These are phyloP conservation scores for Habropoda laboriosa DNA, from an alignment of 1,140 invertebrate species.

Conservation along the genomic window DNA sequence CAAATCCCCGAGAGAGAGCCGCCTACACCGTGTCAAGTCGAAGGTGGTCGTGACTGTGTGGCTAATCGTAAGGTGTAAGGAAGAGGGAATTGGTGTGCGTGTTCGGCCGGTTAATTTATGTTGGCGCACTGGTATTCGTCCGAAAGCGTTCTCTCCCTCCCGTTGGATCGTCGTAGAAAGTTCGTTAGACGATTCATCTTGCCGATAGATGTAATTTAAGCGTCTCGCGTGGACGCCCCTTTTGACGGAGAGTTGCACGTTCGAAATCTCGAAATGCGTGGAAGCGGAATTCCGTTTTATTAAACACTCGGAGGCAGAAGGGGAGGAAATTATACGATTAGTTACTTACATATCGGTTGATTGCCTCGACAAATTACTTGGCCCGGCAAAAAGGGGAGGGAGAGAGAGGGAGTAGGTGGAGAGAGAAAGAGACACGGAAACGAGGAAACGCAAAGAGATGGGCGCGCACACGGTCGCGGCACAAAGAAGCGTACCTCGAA, in stretches of 20 bases:
- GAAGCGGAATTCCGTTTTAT: too few relatives aligned
- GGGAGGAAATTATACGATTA: too few relatives aligned
- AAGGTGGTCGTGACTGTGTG: slow-evolving; percentile 39
- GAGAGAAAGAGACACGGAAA: not conserved
- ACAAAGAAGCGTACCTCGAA: not conserved
- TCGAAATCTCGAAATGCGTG: slow-evolving; percentile 5
- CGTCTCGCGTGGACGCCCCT: slow-evolving; percentile 43
- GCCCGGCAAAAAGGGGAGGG: too few relatives aligned
- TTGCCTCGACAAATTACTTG: too few relatives aligned
- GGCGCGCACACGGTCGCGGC: too few relatives aligned
- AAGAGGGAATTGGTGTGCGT: slow-evolving; percentile 41
- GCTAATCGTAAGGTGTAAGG: slow-evolving; percentile 59
- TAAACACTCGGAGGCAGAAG: too few relatives aligned
- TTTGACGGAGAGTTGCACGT: slow-evolving; percentile 10
- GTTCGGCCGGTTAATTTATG: slow-evolving; percentile 59
- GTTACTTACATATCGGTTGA: too few relatives aligned
- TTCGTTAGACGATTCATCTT: slow-evolving; percentile 55
- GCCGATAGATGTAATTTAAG: slow-evolving; percentile 54
- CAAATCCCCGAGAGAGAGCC: too few relatives aligned
- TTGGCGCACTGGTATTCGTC: slow-evolving; percentile 40
- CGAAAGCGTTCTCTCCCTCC: slow-evolving; percentile 35
- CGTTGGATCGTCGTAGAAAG: slow-evolving; percentile 33
- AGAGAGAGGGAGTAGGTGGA: too few relatives aligned
- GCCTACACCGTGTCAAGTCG: slow-evolving; percentile 41
- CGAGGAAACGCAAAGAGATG: not conserved